A percentile compares a stretch with the other conserved stretches of the same genome.
Conservation (phyloP, 1,140 invertebrate genomes). For the Drosophila nigromelanica region DNA sequence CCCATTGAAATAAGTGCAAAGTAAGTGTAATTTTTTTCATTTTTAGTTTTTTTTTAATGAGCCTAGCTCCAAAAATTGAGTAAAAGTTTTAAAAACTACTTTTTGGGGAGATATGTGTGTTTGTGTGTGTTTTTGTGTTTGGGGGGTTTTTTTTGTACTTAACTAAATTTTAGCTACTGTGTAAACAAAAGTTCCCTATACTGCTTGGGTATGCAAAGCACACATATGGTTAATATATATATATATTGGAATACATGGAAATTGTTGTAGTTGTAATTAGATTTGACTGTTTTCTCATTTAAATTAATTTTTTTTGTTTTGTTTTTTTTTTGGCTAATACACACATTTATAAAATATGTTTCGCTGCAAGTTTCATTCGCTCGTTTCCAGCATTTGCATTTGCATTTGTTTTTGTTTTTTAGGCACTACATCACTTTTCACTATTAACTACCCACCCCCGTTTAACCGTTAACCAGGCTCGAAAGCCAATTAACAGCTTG, state of each 20-base stretch:
- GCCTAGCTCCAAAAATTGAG: slow-evolving; percentile 34
- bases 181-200: slow-evolving; percentile 62
- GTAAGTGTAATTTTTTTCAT: slow-evolving; percentile 12
- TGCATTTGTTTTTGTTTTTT: slow-evolving; percentile 27
- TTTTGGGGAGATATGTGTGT: slow-evolving; percentile 57
- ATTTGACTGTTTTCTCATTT: too few species aligned
- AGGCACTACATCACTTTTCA: slow-evolving; percentile 74
- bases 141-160: slow-evolving; percentile 6
- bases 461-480: neutral
- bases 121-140: slow-evolving; percentile 12
- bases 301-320: neutral
- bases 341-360: slow-evolving; percentile 78
- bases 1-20: slow-evolving; percentile 68
- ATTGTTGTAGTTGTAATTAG: neutral
- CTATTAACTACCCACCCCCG: slow-evolving; percentile 34
- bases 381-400: neutral
- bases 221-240: slow-evolving; percentile 9
- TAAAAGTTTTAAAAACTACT: slow-evolving; percentile 43
- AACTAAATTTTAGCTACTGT: slow-evolving; percentile 13
- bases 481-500: neutral
- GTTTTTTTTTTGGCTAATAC: slow-evolving; percentile 27
- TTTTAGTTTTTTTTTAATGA: too few species aligned
- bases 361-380: slow-evolving; percentile 8
- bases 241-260: slow-evolving; percentile 12
- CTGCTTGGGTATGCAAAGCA: slow-evolving; percentile 34